Evolutionary conservation across 1,140 invertebrate species (phyloP), one percentile per base, ranked within the genome.

Genomic region (Eueides isabella): DNA sequence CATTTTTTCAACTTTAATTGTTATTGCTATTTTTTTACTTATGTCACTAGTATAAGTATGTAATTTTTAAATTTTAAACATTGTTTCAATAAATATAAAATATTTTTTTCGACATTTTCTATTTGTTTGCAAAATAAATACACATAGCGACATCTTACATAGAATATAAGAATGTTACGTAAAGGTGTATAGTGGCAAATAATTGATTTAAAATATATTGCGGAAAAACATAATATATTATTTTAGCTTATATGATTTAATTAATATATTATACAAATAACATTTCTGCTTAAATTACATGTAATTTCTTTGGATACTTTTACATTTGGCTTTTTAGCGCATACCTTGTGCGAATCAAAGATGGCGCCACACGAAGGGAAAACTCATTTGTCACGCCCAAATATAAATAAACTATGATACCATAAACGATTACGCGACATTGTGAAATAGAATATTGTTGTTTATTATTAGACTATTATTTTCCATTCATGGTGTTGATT

Each of bases 401-500:
- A 88, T 84, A 85, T 85, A 87, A 80, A 82, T 80, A 78, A 86
- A 80, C 81, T 76, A n/a, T n/a, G n/a, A 28, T 55, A 67, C 63
- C 33, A 71, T 78, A 68, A 67, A 83, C 72, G 77, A 83, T 90
- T 89, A 80, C 82, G 73, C 78, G 75, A 82, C 84, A 78, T 91
- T 83, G 85, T 92, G 88, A 92, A 90, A 92, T 91, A 92, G 81
- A 92, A 87, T 81, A 74, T 80, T 74, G 73, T 85, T 79, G 74
- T 76, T 71, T 76, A 75, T 83, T 64, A 78, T 74, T 71, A 71
- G 76, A 64, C 74, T 85, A 84, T 77, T 79, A 66, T 77, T 84
- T 83, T 85, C 84, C 62, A 79, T 83, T 80, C 70, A 71, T 69
- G 78, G 55, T 28, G 33, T 69, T 33, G 16, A 31, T 26, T 48